phyloP scores from a whole-genome alignment of 1,140 invertebrate genomes.

The Cherax destructor region DNA sequence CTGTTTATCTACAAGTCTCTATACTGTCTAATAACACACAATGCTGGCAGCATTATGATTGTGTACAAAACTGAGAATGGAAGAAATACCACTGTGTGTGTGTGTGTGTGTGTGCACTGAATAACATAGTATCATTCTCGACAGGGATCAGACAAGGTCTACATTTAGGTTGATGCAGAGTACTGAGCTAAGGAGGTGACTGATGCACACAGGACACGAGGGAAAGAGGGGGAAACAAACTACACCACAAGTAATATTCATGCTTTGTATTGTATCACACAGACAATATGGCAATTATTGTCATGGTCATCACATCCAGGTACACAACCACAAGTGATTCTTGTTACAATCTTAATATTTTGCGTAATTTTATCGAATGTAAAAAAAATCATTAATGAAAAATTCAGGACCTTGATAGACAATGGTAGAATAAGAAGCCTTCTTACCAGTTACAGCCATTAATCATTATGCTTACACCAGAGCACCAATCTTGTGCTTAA shows the following conservation, averaged over 20 bases:
- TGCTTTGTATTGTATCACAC: slow-evolving; percentile 51
- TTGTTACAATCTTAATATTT: background rate
- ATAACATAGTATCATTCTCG: too few species aligned
- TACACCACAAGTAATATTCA: slow-evolving; percentile 35
- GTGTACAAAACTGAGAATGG: too few species aligned
- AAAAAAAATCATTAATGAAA: background rate
- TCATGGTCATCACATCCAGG: slow-evolving; percentile 44
- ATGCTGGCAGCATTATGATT: too few species aligned
- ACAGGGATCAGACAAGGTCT: too few species aligned
- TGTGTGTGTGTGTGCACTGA: too few species aligned
- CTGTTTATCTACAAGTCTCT: too few species aligned
- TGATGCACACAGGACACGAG: background rate
- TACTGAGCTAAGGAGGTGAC: background rate
- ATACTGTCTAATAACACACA: too few species aligned
- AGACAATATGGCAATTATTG: slow-evolving; percentile 51
- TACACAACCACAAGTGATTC: slow-evolving; percentile 21
- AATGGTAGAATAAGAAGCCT: background rate
- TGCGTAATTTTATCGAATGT: background rate
- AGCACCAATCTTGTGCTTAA: background rate
- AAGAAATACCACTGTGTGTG: too few species aligned
- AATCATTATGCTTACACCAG: background rate
- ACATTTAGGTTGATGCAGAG: too few species aligned
- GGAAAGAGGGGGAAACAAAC: slow-evolving; percentile 20
- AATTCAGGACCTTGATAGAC: slow-evolving; percentile 1
- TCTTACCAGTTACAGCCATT: background rate